phyloP scores from a whole-genome alignment of 2,113 vertebrate species.

The Burhinus bistriatus region DNA sequence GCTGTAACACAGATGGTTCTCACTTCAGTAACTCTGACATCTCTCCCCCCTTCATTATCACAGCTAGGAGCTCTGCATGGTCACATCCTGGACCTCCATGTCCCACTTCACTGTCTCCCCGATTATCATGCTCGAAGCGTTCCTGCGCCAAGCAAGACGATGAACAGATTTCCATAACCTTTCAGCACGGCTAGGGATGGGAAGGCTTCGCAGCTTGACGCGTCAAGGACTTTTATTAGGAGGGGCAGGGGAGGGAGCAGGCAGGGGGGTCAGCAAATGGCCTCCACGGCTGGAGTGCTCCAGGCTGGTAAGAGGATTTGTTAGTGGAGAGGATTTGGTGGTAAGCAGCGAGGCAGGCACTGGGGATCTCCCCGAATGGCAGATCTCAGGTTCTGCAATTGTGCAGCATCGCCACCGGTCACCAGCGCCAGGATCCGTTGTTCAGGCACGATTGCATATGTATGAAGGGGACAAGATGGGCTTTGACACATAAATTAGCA shows the following conservation, averaged over 20 bases:
- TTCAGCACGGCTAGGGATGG: background rate
- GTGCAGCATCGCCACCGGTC: background rate
- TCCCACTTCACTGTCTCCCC: conserved; percentile 32
- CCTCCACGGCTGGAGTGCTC: rapidly evolving
- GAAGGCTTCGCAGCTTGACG: background rate
- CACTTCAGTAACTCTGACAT: conserved; percentile 57
- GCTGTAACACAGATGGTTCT: conserved; percentile 57
- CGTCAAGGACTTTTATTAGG: background rate
- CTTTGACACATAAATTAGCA: conserved; percentile 72
- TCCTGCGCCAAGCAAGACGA: background rate
- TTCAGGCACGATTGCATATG: conserved; percentile 54
- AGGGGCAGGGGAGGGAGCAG: background rate
- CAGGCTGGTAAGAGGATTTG: background rate
- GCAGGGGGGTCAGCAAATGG: background rate
- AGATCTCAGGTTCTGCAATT: background rate
- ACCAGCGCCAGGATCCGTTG: background rate
- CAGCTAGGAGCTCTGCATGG: conserved; percentile 14
- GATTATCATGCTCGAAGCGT: conserved; percentile 17
- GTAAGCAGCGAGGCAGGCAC: background rate
- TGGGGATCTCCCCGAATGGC: background rate
- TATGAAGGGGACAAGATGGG: conserved; percentile 68
- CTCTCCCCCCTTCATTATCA: conserved; percentile 26
- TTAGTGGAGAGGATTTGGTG: background rate
- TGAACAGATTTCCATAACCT: conserved; percentile 30
- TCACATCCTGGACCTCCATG: background rate